phyloP scores from a whole-genome alignment of 1,140 invertebrate genomes.

The Ips nitidus region DNA sequence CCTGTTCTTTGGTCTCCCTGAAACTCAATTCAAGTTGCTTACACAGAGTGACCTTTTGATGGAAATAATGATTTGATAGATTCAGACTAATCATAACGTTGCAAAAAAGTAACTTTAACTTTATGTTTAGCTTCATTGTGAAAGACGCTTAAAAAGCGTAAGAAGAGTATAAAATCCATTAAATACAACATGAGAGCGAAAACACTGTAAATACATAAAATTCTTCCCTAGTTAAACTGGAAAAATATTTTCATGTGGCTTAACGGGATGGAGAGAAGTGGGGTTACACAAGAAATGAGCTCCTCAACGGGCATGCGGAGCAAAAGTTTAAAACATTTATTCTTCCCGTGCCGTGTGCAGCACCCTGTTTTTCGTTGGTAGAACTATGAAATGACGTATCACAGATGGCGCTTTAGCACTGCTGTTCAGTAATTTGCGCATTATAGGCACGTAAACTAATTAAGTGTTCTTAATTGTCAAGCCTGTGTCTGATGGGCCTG shows the following conservation, averaged over 20 bases:
- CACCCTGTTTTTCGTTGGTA: neutral
- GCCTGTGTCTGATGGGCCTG: constrained; percentile 9
- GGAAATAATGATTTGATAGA: neutral
- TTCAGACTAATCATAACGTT: too few relatives aligned
- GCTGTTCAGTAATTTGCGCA: neutral
- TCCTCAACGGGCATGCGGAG: too few relatives aligned
- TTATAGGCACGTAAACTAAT: neutral
- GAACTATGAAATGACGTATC: constrained; percentile 2
- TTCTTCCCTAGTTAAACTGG: too few relatives aligned
- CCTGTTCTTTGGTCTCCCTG: neutral
- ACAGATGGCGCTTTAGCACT: constrained; percentile 15
- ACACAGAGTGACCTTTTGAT: neutral
- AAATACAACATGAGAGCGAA: too few relatives aligned
- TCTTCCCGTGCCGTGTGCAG: neutral
- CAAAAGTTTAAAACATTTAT: neutral
- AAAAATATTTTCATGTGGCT: too few relatives aligned
- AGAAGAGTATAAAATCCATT: too few relatives aligned
- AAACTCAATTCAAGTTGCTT: constrained; percentile 3
- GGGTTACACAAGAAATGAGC: too few relatives aligned
- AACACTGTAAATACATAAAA: too few relatives aligned
- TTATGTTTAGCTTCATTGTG: too few relatives aligned
- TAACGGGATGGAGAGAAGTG: too few relatives aligned
- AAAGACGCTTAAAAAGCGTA: too few relatives aligned
- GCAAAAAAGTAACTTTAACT: too few relatives aligned
- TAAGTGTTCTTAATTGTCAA: neutral